phyloP scores from a whole-genome alignment of 2,888 invertebrate genomes.

The Smittia sp. region DNA sequence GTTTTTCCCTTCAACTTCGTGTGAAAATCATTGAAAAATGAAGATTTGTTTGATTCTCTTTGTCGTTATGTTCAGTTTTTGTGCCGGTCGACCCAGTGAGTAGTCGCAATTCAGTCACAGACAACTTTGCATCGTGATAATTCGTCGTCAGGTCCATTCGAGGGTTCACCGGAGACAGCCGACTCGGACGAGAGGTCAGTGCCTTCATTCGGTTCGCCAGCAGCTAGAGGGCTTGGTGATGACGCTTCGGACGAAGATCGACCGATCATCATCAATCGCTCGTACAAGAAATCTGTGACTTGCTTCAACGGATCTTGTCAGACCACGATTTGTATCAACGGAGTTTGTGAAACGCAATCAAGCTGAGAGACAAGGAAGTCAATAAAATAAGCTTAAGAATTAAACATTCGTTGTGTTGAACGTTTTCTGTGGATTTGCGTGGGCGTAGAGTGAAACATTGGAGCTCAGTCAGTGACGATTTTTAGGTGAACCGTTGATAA shows the following conservation, averaged over 20 bases:
- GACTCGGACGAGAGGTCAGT: background rate
- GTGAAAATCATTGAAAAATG: background rate
- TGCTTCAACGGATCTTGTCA: background rate
- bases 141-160: background rate
- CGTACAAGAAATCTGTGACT: background rate
- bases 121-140: background rate
- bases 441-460: too few relatives aligned
- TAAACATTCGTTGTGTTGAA: too few relatives aligned
- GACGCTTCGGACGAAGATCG: background rate
- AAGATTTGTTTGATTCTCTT: background rate
- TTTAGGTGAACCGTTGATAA: too few relatives aligned
- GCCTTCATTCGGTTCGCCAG: background rate
- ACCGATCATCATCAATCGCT: background rate
- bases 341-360: background rate
- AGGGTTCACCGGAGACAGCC: background rate
- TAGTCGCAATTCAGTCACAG: background rate
- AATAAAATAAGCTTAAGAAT: too few relatives aligned
- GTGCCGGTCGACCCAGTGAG: background rate
- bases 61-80: background rate
- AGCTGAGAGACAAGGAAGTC: background rate
- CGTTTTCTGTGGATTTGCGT: too few relatives aligned
- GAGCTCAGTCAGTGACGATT: too few relatives aligned
- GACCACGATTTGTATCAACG: conserved; percentile 15
- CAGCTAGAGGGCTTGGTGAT: too few relatives aligned
- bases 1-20: background rate